A percentile compares a stretch with the other conserved stretches of the same genome.
phyloP scores from a whole-genome alignment of 2,888 invertebrate genomes.

The Melieria crassipennis region DNA sequence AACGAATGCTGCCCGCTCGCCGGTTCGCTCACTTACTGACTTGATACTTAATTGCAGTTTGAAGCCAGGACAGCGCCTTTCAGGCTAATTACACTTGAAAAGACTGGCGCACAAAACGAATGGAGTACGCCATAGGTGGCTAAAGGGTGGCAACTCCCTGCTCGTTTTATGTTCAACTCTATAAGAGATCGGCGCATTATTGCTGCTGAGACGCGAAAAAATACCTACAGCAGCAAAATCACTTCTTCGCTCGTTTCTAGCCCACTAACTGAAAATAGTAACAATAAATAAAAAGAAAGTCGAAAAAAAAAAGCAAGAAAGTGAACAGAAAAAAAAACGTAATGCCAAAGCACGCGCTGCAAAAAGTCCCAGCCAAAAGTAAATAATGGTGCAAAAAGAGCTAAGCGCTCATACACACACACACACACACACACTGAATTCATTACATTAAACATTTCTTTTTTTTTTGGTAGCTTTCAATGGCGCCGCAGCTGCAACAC shows the following conservation, averaged over 20 bases:
- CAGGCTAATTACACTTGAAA: conserved; percentile 48
- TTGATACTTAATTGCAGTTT: conserved; percentile 34
- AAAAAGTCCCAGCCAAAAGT: too few relatives aligned
- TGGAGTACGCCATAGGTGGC: background rate
- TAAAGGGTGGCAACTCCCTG: background rate
- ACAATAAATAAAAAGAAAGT: too few relatives aligned
- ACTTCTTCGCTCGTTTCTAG: background rate
- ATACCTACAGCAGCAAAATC: background rate
- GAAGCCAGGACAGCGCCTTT: conserved; percentile 39
- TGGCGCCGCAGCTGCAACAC: too few relatives aligned
- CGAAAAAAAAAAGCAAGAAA: too few relatives aligned
- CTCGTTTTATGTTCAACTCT: background rate
- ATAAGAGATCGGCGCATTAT: too few relatives aligned
- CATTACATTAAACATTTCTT: conserved; percentile 1
- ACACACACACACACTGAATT: conserved; percentile 11
- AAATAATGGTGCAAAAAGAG: too few relatives aligned
- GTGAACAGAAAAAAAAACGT: too few relatives aligned
- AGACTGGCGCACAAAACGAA: background rate
- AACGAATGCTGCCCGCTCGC: background rate
- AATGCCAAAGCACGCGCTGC: too few relatives aligned
- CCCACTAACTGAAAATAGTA: background rate
- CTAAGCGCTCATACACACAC: background rate
- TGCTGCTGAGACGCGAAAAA: too few relatives aligned
- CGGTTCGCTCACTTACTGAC: conserved; percentile 15
- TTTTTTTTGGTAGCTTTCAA: background rate